phyloP scores from a whole-genome alignment of 2,888 invertebrate genomes.

The Synergus laeviventris region DNA sequence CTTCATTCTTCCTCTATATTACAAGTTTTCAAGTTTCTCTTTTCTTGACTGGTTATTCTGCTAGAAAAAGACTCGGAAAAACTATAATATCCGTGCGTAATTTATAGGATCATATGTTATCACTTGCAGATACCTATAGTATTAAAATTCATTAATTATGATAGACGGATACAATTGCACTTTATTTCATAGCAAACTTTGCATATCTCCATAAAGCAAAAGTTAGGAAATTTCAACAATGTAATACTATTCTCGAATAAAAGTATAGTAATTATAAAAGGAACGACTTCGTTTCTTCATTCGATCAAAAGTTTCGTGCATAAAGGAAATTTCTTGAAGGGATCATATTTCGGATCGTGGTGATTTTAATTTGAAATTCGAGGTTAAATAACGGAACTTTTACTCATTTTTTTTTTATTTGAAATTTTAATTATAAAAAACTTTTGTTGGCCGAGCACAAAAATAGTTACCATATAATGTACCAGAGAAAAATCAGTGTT shows the following conservation, averaged over 20 bases:
- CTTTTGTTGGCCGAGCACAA: neutral
- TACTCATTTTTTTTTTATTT: neutral
- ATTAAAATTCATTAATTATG: neutral
- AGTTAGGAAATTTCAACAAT: neutral
- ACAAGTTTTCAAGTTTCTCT: neutral
- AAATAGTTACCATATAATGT: neutral
- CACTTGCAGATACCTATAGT: no score
- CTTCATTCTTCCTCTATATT: neutral
- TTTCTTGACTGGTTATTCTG: neutral
- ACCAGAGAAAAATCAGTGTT: neutral
- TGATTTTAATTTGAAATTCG: neutral
- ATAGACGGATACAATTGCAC: neutral
- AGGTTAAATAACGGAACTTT: neutral
- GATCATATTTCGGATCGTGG: neutral
- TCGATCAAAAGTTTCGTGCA: constrained; percentile 1
- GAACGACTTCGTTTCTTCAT: neutral
- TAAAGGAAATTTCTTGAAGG: neutral
- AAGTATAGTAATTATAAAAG: neutral
- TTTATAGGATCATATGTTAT: neutral
- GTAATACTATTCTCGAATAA: neutral
- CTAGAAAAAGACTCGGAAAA: neutral
- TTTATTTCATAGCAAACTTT: neutral
- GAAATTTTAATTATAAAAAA: neutral
- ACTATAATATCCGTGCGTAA: neutral
- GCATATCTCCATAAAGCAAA: neutral